Evolutionary conservation across 2,797 vertebrate species (phyloP).

Genomic region (Rhabdophis nuchalis): DNA sequence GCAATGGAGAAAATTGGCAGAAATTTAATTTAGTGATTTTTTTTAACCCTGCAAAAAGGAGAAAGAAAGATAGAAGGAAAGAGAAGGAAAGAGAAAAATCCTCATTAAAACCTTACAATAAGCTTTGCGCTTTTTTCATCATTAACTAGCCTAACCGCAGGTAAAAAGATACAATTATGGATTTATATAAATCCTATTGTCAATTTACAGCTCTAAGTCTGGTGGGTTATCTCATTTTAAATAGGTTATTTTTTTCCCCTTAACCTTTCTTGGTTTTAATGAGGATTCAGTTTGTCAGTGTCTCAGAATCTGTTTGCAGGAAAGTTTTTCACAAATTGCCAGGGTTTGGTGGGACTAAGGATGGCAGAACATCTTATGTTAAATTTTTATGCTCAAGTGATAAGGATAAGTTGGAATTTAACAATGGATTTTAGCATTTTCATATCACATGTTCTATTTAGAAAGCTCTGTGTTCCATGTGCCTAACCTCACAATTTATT

Average conservation of each 20-base stretch:
- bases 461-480: neutral
- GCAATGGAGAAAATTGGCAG: slow-evolving; percentile 92
- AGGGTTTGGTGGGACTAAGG: slow-evolving; percentile 50
- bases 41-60: slow-evolving; percentile 87
- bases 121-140: slow-evolving; percentile 87
- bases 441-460: slow-evolving; percentile 13
- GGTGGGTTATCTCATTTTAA: slow-evolving; percentile 81
- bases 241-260: slow-evolving; percentile 78
- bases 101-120: slow-evolving; percentile 93
- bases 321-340: slow-evolving; percentile 69
- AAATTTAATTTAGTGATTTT: slow-evolving; percentile 98
- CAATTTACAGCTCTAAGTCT: slow-evolving; percentile 93
- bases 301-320: slow-evolving; percentile 68
- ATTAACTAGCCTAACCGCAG: slow-evolving; percentile 88
- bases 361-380: slow-evolving; percentile 48
- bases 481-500: neutral
- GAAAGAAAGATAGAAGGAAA: neutral
- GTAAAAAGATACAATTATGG: slow-evolving; percentile 97
- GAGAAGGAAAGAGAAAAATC: slow-evolving; percentile 59
- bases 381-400: slow-evolving; percentile 57
- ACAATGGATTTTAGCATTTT: slow-evolving; percentile 15
- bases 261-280: slow-evolving; percentile 88
- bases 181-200: slow-evolving; percentile 94
- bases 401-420: slow-evolving; percentile 28
- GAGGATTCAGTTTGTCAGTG: slow-evolving; percentile 81